Evolutionary conservation across 2,888 invertebrate genomes (phyloP).

Genomic region (Hydraecia micacea): DNA sequence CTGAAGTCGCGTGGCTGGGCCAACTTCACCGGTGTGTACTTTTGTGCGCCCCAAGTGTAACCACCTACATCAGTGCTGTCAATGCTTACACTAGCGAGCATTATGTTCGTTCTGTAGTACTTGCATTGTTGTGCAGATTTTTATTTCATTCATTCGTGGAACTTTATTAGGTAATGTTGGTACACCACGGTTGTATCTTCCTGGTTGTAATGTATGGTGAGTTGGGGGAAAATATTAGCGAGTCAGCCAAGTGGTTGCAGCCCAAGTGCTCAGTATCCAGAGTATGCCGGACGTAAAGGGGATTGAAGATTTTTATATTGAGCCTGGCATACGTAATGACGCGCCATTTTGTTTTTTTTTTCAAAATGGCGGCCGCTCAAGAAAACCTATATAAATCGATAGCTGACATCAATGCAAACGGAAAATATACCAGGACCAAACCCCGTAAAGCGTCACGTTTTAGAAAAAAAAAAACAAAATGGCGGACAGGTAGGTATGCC

Average conservation of each 20-base stretch:
- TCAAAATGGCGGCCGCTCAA: background rate
- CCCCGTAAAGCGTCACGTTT: no score
- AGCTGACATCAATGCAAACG: background rate
- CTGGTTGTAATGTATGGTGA: no score
- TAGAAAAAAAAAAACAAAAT: no score
- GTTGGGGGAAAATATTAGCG: background rate
- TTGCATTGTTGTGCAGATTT: slow-evolving; percentile 25
- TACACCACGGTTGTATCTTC: background rate
- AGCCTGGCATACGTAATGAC: no score
- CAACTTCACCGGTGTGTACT: slow-evolving; percentile 64
- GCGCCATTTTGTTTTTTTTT: background rate
- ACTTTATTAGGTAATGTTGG: background rate
- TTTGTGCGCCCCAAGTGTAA: slow-evolving; percentile 64
- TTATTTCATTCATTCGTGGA: background rate
- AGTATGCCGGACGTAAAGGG: background rate
- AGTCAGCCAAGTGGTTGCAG: background rate
- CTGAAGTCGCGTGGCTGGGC: slow-evolving; percentile 68
- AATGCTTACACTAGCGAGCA: slow-evolving; percentile 55
- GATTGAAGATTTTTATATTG: background rate
- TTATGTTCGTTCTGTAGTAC: slow-evolving; percentile 28
- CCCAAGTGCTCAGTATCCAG: background rate
- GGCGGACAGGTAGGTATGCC: no score
- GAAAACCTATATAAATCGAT: background rate
- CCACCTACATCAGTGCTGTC: slow-evolving; percentile 54
- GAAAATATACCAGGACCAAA: background rate